Conservation (phyloP, 2,888 invertebrate species). For the Coecobrya sp. region DNA sequence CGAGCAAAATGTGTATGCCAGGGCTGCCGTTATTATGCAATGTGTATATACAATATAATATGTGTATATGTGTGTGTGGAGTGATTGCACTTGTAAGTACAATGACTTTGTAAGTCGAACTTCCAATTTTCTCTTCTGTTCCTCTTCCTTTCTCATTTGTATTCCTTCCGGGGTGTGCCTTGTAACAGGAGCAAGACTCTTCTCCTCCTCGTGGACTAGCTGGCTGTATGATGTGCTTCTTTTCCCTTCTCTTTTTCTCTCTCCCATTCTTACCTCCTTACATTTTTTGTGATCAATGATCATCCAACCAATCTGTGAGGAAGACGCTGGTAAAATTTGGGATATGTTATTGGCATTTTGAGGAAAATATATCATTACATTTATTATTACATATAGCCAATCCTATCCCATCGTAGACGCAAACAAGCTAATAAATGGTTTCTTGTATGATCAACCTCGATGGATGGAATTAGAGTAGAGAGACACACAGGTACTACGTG, state of each 20-base stretch:
- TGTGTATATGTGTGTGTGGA: background rate
- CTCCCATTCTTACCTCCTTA: background rate
- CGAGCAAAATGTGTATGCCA: background rate
- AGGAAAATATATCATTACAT: background rate
- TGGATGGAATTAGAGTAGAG: too few species aligned
- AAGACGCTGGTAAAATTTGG: background rate
- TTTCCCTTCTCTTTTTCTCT: background rate
- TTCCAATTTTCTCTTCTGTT: constrained; percentile 49
- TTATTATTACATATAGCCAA: too few species aligned
- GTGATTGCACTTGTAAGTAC: constrained; percentile 40
- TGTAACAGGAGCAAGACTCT: background rate
- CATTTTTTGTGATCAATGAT: constrained; percentile 33
- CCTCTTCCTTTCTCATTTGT: constrained; percentile 50
- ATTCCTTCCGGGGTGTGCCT: constrained; percentile 56
- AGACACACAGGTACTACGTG: too few species aligned
- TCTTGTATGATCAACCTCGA: too few species aligned
- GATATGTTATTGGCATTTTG: background rate
- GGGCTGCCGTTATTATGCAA: background rate
- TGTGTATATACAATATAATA: background rate
- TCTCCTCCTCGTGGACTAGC: background rate
- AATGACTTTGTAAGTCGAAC: constrained; percentile 42
- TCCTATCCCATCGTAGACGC: too few species aligned
- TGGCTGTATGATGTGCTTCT: background rate
- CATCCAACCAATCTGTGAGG: background rate
- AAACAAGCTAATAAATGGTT: too few species aligned